Conservation (phyloP, 53 echinoderm and acorn worm genomes). For the Holothuria scabra region DNA sequence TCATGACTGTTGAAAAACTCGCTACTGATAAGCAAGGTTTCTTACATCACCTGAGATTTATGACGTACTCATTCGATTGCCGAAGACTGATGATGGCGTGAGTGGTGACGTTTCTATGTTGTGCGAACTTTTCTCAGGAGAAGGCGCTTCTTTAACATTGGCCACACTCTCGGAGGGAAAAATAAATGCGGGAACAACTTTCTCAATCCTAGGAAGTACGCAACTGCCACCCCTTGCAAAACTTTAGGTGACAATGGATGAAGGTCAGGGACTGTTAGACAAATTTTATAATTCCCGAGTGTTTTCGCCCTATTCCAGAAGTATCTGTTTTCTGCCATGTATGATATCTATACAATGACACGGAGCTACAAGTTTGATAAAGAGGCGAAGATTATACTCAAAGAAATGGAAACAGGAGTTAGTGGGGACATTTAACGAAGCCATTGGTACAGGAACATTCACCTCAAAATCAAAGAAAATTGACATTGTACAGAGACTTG, state of each 20-base stretch:
- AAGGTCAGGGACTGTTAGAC: slow-evolving; percentile 51
- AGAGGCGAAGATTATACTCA: slow-evolving; percentile 22
- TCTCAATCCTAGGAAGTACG: slow-evolving; percentile 44
- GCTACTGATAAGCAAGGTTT: background rate
- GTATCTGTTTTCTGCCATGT: background rate
- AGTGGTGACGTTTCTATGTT: slow-evolving; percentile 26
- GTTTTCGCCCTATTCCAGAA: slow-evolving; percentile 25
- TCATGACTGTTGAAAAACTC: slow-evolving; percentile 39
- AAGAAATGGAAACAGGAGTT: slow-evolving; percentile 33
- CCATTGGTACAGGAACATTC: slow-evolving; percentile 23
- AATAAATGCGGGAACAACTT: slow-evolving; percentile 17
- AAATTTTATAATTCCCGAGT: slow-evolving; percentile 14
- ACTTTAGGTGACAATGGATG: slow-evolving; percentile 22
- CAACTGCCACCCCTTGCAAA: slow-evolving; percentile 51
- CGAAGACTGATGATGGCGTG: slow-evolving; percentile 14
- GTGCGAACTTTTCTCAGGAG: slow-evolving; percentile 54
- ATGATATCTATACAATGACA: background rate
- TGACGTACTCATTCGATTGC: slow-evolving; percentile 12
- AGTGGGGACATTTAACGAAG: slow-evolving; percentile 9
- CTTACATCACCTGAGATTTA: slow-evolving; percentile 47
- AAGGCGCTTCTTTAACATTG: slow-evolving; percentile 29
- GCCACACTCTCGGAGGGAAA: slow-evolving; percentile 18
- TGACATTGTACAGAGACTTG: slow-evolving; percentile 42
- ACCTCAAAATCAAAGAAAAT: slow-evolving; percentile 39
- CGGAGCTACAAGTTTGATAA: too few species aligned